Evolutionary conservation across 1,140 invertebrate species (phyloP), one percentile per base, ranked within the genome.

Genomic region (Trissolcus basalis): DNA sequence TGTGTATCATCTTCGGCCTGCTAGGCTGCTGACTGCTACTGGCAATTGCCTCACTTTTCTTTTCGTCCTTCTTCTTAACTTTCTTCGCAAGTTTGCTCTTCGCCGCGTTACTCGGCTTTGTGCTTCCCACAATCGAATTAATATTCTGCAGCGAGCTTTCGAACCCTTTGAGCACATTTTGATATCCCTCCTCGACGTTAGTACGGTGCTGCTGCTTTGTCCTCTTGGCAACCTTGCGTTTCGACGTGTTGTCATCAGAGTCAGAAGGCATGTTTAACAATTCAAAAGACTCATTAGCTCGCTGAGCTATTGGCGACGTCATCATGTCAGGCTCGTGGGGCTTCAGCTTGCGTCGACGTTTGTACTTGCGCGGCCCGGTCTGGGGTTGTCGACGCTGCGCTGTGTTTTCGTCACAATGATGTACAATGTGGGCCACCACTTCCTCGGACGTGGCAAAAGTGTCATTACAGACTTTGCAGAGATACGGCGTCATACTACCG

Each of bases 361-460:
- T 95, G 78, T 95, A 95, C 77, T 95, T 95, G 0, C 94, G 89
- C 0, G 93, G 93, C 3, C 93, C 93, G 32, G 89, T 90, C 84
- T 93, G 92, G 0, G 93, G 94, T 67, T 94, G 92, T 19, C 94
- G 88, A 77, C 93, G 92, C 82, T 93, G 89, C 0, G 94, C 94
- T 0, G 94, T 96, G 81, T 95, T 95, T 48, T 93, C 91, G 80
- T 96, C 94, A 77, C 93, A 94, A 77, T 96, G 94, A 68, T 94
- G 91, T 19, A 95, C 94, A 45, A 95, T 90, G 86, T 96, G 94
- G 47, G 93, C 90, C 12, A 94, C 93, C 6, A 96, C 86, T 77
- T 95, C 93, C 16, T 91, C 91, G 1, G 94, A 94, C 0, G 92
- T 91, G 13, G 89, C 84, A 75, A 93, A 90, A 14, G 93, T 89